Evolutionary conservation across 2,797 vertebrate species (phyloP).

Genomic region (Aulostomus chinensis): DNA sequence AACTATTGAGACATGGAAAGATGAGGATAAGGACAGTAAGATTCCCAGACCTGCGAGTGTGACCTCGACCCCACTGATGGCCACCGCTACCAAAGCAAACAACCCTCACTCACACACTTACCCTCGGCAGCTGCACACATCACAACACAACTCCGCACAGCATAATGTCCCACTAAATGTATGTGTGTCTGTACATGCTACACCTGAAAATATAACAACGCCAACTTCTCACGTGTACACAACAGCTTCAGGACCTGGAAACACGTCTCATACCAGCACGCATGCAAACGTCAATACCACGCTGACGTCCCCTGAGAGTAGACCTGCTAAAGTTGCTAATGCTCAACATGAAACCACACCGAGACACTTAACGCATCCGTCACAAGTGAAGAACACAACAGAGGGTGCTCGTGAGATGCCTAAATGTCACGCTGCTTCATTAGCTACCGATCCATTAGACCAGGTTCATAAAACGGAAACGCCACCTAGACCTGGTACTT

Average conservation of each 20-base stretch:
- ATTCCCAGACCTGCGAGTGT: constrained; percentile 31
- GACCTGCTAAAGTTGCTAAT: background rate
- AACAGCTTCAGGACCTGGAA: constrained; percentile 1
- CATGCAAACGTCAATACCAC: constrained; percentile 6
- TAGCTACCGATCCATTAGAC: background rate
- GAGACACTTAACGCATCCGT: background rate
- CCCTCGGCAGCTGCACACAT: constrained; percentile 17
- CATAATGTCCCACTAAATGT: constrained; percentile 31
- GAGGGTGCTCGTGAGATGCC: background rate
- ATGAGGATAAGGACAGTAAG: constrained; percentile 9
- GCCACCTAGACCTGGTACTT: background rate
- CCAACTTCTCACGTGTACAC: constrained; percentile 18
- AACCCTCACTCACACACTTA: constrained; percentile 36
- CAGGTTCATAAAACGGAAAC: constrained; percentile 12
- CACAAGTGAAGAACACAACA: background rate
- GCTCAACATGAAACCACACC: background rate
- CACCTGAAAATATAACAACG: constrained; percentile 26
- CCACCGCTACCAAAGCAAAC: constrained; percentile 61
- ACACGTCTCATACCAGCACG: background rate
- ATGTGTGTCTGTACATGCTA: constrained; percentile 40
- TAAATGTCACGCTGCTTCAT: constrained; percentile 2
- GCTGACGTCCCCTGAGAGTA: constrained; percentile 2
- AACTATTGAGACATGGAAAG: constrained; percentile 54
- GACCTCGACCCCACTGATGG: constrained; percentile 52
- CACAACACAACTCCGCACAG: constrained; percentile 20